Conservation (phyloP, 2,888 invertebrate species). For the Apocheima hispidaria region DNA sequence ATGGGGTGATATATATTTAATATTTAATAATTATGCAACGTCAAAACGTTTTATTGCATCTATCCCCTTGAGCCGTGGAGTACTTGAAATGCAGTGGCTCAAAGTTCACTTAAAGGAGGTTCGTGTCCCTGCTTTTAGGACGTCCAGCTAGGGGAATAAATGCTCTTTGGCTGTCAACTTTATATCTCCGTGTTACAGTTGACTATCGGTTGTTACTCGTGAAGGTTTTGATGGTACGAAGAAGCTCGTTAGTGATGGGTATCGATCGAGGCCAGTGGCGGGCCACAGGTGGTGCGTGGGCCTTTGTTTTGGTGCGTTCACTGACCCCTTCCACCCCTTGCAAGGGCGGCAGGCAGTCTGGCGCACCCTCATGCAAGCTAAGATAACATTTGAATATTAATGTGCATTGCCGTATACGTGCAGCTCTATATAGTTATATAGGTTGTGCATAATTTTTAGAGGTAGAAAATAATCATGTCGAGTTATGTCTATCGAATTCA, state of each 20-base stretch:
- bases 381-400: conserved; percentile 53
- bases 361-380: conserved; percentile 67
- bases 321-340: conserved; percentile 63
- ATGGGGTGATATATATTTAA: neutral
- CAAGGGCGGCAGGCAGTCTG: conserved; percentile 68
- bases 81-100: conserved; percentile 9
- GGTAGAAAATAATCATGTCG: neutral
- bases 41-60: conserved; percentile 11
- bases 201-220: neutral
- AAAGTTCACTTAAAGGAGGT: conserved; percentile 10
- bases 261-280: conserved; percentile 41
- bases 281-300: conserved; percentile 68
- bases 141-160: conserved; percentile 12
- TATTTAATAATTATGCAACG: neutral
- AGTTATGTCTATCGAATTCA: neutral
- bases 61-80: neutral
- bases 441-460: neutral
- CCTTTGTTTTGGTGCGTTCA: conserved; percentile 78
- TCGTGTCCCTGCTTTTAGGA: conserved; percentile 12
- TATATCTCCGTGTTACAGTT: conserved; percentile 5
- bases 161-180: neutral
- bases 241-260: conserved; percentile 33
- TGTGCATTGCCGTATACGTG: conserved; percentile 11
- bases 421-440: neutral
- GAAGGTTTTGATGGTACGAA: conserved; percentile 4